Evolutionary conservation across 2,113 vertebrate genomes (phyloP).

Genomic region (Suncus etruscus): DNA sequence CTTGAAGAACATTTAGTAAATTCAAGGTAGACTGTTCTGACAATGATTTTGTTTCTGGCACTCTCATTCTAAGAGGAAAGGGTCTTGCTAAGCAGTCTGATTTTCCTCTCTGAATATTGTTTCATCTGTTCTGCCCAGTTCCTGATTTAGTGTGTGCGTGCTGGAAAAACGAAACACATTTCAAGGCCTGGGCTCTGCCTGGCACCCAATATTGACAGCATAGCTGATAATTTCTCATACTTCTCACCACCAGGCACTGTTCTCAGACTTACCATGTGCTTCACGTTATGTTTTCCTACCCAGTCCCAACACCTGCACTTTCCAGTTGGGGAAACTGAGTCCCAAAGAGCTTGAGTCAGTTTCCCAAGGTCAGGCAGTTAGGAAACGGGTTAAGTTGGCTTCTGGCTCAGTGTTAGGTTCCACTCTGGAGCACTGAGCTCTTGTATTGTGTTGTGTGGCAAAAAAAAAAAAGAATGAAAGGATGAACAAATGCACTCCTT

Average conservation of each 20-base stretch:
- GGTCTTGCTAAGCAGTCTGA: too few species aligned
- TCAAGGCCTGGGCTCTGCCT: not conserved
- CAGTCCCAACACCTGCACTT: too few species aligned
- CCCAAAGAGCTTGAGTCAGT: not conserved
- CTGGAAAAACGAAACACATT: not conserved
- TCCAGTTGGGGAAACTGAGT: not conserved
- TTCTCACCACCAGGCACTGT: not conserved
- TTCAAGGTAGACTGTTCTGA: not conserved
- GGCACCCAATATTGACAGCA: not conserved
- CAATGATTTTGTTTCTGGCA: not conserved
- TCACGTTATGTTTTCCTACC: not conserved
- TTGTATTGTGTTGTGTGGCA: accelerated
- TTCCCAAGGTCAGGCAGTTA: not conserved
- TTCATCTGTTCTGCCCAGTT: too few species aligned
- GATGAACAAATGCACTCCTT: not conserved
- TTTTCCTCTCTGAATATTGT: too few species aligned
- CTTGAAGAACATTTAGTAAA: not conserved
- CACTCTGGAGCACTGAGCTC: accelerated
- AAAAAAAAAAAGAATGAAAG: accelerated
- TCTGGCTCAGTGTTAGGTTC: not conserved
- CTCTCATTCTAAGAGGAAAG: not conserved
- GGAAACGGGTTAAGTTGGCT: too few species aligned
- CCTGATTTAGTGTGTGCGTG: not conserved
- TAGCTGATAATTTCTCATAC: not conserved
- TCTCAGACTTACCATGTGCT: accelerated